A percentile compares a stretch with the other conserved stretches of the same genome.
Evolutionary conservation across 2,113 vertebrate species (phyloP).

Genomic region (Menura novaehollandiae): DNA sequence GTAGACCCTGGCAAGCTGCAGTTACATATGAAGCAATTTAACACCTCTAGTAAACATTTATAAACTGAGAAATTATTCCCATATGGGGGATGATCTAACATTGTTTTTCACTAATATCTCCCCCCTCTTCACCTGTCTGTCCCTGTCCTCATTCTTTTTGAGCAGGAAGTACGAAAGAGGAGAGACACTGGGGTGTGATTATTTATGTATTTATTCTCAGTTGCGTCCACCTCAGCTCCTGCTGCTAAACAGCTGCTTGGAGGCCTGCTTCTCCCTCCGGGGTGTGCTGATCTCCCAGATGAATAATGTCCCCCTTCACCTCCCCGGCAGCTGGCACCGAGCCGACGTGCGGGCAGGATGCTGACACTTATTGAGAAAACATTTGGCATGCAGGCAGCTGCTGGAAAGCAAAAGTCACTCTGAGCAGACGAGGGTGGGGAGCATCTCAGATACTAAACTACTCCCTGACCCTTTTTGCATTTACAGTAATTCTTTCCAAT

Average conservation of each 20-base stretch:
- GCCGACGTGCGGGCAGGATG: neutral
- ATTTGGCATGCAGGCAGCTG: constrained; percentile 59
- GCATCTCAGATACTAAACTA: neutral
- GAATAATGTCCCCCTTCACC: constrained; percentile 67
- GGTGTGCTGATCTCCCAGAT: constrained; percentile 68
- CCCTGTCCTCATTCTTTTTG: neutral
- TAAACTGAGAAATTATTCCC: neutral
- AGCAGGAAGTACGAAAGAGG: neutral
- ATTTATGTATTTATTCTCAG: neutral
- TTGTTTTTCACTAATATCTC: neutral
- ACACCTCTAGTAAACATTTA: neutral
- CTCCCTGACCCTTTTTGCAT: neutral
- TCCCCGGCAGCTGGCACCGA: constrained; percentile 53
- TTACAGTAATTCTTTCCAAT: constrained; percentile 8
- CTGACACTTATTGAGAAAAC: constrained; percentile 62
- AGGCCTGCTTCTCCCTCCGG: constrained; percentile 51
- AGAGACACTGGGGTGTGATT: neutral
- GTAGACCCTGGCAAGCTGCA: neutral
- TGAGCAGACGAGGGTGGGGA: constrained; percentile 35
- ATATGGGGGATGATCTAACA: neutral
- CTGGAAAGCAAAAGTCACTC: constrained; percentile 47
- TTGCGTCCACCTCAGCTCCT: constrained; percentile 36
- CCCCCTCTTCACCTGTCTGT: neutral
- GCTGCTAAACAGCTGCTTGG: constrained; percentile 65
- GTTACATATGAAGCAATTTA: neutral